Percentiles rank a stretch among this genome's conserved stretches.
phyloP scores from a whole-genome alignment of 2,113 vertebrate genomes.

The Carollia perspicillata region DNA sequence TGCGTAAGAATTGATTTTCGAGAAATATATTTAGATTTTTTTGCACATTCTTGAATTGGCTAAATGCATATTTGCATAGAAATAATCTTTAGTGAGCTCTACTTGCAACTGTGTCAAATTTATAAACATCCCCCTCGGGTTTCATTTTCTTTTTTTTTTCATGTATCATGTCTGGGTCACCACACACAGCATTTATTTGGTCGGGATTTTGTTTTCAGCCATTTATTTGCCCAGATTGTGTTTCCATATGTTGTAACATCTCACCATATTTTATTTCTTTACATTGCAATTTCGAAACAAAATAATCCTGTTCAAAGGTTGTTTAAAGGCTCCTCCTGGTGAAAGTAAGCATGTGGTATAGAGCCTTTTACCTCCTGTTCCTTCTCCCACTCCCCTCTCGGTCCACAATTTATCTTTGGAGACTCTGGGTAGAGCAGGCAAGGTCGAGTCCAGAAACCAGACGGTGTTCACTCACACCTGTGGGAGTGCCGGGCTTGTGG shows the following conservation, averaged over 20 bases:
- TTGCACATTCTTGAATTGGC: constrained; percentile 78
- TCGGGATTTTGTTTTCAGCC: constrained; percentile 66
- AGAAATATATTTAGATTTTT: constrained; percentile 88
- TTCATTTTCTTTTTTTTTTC: constrained; percentile 58
- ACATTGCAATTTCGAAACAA: constrained; percentile 56
- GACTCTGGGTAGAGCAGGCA: background rate
- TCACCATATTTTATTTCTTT: constrained; percentile 44
- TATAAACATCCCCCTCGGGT: constrained; percentile 74
- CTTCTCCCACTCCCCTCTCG: background rate
- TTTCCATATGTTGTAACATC: constrained; percentile 72
- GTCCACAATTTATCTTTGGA: background rate
- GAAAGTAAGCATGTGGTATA: background rate
- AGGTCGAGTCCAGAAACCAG: background rate
- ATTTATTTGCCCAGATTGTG: constrained; percentile 70
- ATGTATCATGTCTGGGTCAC: constrained; percentile 76
- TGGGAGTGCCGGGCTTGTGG: background rate
- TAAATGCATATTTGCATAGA: constrained; percentile 87
- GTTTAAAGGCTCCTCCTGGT: constrained; percentile 39
- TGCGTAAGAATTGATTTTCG: constrained; percentile 89
- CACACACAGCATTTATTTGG: background rate
- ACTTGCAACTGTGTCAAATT: constrained; percentile 82
- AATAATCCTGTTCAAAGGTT: constrained; percentile 37
- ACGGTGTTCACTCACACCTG: background rate
- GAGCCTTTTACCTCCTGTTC: background rate
- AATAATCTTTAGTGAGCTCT: constrained; percentile 88